These are phyloP conservation scores for Elysia crispata DNA, from an alignment of 2,888 invertebrate species.

Conservation along the genomic window DNA sequence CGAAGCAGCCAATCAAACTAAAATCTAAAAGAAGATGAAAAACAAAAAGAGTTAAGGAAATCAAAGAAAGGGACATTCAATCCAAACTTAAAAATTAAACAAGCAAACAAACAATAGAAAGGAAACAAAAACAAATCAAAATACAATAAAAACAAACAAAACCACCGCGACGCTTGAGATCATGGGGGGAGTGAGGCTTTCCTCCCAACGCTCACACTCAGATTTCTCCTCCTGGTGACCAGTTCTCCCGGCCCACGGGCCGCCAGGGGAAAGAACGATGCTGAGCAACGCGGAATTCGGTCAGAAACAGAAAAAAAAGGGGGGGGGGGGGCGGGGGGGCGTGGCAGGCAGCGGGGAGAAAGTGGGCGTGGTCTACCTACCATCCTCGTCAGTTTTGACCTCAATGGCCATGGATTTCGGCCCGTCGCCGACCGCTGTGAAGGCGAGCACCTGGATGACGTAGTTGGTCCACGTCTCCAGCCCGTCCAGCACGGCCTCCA, in stretches of 20 bases:
- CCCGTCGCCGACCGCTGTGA: slow-evolving; percentile 97
- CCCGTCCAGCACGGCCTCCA: slow-evolving; percentile 85
- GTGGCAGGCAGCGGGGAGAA: not conserved
- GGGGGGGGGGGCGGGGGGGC: not conserved
- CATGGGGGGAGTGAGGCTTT: not conserved
- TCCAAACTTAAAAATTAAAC: too few relatives aligned
- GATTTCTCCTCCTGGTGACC: not conserved
- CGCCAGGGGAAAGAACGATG: too few relatives aligned
- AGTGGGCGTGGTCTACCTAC: slow-evolving; percentile 83
- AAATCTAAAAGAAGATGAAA: too few relatives aligned
- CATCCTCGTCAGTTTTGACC: slow-evolving; percentile 97
- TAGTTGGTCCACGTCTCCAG: slow-evolving; percentile 97
- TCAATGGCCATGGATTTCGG: slow-evolving; percentile 93
- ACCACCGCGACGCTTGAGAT: not conserved
- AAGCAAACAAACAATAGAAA: too few relatives aligned
- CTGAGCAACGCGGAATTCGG: not conserved
- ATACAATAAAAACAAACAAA: not conserved
- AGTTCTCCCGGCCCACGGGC: too few relatives aligned
- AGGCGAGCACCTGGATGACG: slow-evolving; percentile 96
- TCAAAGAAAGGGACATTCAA: too few relatives aligned
- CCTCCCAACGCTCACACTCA: not conserved
- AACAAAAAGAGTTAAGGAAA: too few relatives aligned
- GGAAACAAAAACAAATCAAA: too few relatives aligned
- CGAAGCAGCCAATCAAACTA: too few relatives aligned
- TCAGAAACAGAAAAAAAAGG: not conserved